A percentile compares a stretch with the other conserved stretches of the same genome.
These are phyloP conservation scores for Mylabris sibirica DNA, from an alignment of 2,888 invertebrate genomes.

Conservation along the genomic window DNA sequence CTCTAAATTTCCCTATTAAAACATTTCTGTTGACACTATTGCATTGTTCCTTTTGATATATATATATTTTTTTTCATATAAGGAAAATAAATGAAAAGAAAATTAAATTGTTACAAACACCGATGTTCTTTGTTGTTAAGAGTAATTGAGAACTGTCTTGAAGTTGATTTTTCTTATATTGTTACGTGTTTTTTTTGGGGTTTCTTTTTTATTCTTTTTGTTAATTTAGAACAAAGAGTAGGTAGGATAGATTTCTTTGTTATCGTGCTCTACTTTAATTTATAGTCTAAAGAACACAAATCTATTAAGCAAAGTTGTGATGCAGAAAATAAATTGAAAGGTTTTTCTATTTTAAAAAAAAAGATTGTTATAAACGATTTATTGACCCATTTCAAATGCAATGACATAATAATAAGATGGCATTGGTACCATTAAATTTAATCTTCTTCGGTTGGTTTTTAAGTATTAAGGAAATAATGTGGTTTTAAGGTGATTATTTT, in stretches of 20 bases:
- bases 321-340: neutral
- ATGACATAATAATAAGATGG: neutral
- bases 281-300: neutral
- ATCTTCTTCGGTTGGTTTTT: neutral
- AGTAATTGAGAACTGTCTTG: neutral
- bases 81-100: neutral
- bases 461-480: neutral
- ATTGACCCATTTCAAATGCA: too few species aligned
- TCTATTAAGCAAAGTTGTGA: neutral
- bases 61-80: neutral
- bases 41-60: neutral
- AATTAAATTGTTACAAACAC: conserved; percentile 11
- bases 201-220: neutral
- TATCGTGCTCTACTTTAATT: conserved; percentile 5
- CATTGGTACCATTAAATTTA: neutral
- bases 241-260: conserved; percentile 8
- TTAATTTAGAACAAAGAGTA: neutral
- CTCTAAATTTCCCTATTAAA: neutral
- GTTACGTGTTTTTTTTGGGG: neutral
- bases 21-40: neutral
- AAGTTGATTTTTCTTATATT: conserved; percentile 2
- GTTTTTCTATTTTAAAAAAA: neutral
- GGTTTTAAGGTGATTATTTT: neutral
- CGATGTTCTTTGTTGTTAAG: neutral
- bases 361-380: too few species aligned